phyloP scores from a whole-genome alignment of 2,888 invertebrate genomes.

The Eueremaeus valkanovi region DNA sequence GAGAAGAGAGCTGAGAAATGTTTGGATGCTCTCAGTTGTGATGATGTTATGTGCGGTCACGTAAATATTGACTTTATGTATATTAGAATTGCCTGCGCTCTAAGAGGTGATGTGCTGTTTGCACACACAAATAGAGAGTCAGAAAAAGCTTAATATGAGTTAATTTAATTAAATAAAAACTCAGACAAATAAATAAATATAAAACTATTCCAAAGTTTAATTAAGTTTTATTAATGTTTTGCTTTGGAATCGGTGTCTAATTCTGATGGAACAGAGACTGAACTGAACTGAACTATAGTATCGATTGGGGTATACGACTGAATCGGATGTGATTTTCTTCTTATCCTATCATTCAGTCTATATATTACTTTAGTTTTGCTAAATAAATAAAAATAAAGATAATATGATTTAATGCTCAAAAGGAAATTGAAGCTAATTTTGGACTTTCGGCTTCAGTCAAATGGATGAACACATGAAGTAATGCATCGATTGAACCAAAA shows the following conservation, averaged over 20 bases:
- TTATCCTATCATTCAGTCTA: too few relatives aligned
- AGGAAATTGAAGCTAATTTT: conserved; percentile 1
- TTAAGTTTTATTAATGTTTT: not conserved
- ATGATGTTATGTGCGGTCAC: not conserved
- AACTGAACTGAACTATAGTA: not conserved
- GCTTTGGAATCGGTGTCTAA: not conserved
- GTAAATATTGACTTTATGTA: conserved; percentile 17
- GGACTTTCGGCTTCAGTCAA: not conserved
- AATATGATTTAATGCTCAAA: not conserved
- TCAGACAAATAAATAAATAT: not conserved
- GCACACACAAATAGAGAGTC: not conserved
- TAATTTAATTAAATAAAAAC: not conserved
- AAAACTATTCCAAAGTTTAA: not conserved
- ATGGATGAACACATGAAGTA: not conserved
- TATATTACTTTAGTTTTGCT: not conserved
- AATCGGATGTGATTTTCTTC: not conserved
- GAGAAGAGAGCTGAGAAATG: not conserved
- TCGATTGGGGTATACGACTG: too few relatives aligned
- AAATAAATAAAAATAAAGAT: not conserved
- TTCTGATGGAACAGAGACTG: not conserved
- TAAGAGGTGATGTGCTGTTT: not conserved
- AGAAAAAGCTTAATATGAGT: not conserved
- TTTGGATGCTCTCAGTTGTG: too few relatives aligned
- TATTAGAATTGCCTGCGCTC: not conserved
- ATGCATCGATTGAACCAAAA: not conserved